Percentiles rank a stretch among this genome's conserved stretches.
These are phyloP conservation scores for Microplitis deprimator DNA, from an alignment of 2,888 invertebrate genomes.

Conservation along the genomic window DNA sequence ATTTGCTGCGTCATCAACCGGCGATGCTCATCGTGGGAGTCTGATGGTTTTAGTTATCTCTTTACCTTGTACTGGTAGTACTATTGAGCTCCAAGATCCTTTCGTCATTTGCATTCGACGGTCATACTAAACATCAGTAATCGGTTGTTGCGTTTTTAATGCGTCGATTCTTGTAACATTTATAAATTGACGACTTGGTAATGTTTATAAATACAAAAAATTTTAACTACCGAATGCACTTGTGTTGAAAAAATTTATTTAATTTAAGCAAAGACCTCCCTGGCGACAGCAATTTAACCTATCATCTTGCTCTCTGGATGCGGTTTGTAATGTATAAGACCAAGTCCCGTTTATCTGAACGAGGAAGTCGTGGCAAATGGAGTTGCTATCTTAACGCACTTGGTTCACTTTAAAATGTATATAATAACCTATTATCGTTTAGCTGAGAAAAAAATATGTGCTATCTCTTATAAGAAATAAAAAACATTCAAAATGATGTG, in stretches of 20 bases:
- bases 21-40: constrained; percentile 46
- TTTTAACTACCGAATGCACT: constrained; percentile 58
- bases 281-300: constrained; percentile 22
- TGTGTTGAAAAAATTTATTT: constrained; percentile 50
- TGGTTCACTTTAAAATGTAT: constrained; percentile 26
- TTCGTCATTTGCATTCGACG: constrained; percentile 53
- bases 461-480: not conserved
- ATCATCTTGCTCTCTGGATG: not conserved
- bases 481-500: not conserved
- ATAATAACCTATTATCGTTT: not conserved
- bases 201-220: constrained; percentile 1
- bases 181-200: not conserved
- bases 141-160: constrained; percentile 47
- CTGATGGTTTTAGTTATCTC: constrained; percentile 21
- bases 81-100: constrained; percentile 30
- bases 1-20: constrained; percentile 34
- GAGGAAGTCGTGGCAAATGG: constrained; percentile 32
- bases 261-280: constrained; percentile 46
- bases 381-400: constrained; percentile 23
- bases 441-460: constrained; percentile 7
- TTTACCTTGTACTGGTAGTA: constrained; percentile 27
- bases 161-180: constrained; percentile 39
- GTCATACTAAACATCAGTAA: constrained; percentile 45
- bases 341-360: constrained; percentile 26
- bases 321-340: constrained; percentile 4